Percentiles rank a stretch among this genome's conserved stretches.
These are phyloP conservation scores for Vulpes ferrilata DNA, from an alignment of 2,113 vertebrate species.

Conservation along the genomic window DNA sequence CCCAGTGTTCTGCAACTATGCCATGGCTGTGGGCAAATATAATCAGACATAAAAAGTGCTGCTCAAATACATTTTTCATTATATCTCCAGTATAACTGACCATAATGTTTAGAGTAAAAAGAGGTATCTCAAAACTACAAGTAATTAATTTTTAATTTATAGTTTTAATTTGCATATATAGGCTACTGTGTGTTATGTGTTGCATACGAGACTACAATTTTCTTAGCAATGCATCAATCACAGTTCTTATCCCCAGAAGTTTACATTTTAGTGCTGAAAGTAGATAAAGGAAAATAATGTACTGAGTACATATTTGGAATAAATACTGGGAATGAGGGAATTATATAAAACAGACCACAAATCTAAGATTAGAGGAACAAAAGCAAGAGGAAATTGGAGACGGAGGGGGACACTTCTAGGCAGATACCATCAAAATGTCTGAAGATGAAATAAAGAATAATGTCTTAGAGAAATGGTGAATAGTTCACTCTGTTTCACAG, in stretches of 20 bases:
- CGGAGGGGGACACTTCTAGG: not conserved
- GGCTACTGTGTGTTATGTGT: not conserved
- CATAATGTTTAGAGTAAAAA: conserved; percentile 39
- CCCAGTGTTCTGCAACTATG: not conserved
- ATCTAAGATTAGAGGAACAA: not conserved
- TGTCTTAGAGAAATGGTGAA: not conserved
- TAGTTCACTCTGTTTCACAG: not conserved
- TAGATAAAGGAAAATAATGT: not conserved
- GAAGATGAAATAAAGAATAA: not conserved
- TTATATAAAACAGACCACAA: not conserved
- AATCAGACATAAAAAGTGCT: not conserved
- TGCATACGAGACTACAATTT: not conserved
- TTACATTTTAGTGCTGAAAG: not conserved
- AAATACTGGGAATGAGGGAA: not conserved
- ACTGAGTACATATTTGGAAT: not conserved
- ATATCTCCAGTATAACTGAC: not conserved
- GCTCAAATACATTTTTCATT: not conserved
- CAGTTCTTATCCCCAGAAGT: not conserved
- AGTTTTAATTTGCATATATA: not conserved
- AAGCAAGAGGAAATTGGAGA: not conserved
- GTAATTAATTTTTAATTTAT: conserved; percentile 7
- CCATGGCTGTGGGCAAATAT: not conserved
- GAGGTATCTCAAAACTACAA: not conserved
- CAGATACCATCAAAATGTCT: not conserved
- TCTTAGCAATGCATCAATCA: not conserved